Evolutionary conservation across 2,888 invertebrate genomes (phyloP).

Genomic region (Beris chalybata): DNA sequence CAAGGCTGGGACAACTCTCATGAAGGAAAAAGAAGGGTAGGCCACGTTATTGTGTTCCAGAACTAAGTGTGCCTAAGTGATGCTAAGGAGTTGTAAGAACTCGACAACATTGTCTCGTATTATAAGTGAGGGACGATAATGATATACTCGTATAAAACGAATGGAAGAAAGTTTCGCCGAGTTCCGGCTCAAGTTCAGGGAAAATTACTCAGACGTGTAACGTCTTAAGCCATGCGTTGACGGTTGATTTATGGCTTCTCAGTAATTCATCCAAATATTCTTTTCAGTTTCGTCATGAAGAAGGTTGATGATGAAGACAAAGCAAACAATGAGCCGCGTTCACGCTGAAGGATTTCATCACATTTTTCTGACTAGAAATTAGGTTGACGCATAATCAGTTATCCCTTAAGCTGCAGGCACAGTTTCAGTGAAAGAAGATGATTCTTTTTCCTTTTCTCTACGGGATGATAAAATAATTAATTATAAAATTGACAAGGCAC

Average conservation of each 20-base stretch:
- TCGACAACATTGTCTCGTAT: constrained; percentile 3
- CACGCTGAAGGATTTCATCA: background rate
- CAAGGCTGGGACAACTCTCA: constrained; percentile 1
- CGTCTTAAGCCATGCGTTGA: constrained; percentile 29
- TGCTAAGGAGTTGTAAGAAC: constrained; percentile 12
- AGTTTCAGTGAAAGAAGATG: background rate
- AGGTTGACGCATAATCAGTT: constrained; percentile 25
- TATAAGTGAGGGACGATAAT: constrained; percentile 11
- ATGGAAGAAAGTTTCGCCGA: background rate
- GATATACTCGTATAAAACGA: background rate
- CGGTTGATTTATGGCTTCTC: constrained; percentile 28
- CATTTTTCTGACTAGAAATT: constrained; percentile 16
- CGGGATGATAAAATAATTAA: constrained; percentile 21
- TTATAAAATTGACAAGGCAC: constrained; percentile 19
- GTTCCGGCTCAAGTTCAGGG: background rate
- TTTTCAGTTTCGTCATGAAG: constrained; percentile 23
- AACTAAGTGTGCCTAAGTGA: constrained; percentile 13
- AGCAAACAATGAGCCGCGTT: constrained; percentile 8
- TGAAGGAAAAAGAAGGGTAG: background rate
- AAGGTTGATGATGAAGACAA: constrained; percentile 6
- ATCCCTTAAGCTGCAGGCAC: background rate
- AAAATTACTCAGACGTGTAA: constrained; percentile 25
- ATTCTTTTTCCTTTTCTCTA: background rate
- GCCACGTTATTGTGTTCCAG: background rate
- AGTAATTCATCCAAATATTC: constrained; percentile 26